phyloP scores from a whole-genome alignment of 1,140 invertebrate genomes.

The Pseudomyrmex gracilis region DNA sequence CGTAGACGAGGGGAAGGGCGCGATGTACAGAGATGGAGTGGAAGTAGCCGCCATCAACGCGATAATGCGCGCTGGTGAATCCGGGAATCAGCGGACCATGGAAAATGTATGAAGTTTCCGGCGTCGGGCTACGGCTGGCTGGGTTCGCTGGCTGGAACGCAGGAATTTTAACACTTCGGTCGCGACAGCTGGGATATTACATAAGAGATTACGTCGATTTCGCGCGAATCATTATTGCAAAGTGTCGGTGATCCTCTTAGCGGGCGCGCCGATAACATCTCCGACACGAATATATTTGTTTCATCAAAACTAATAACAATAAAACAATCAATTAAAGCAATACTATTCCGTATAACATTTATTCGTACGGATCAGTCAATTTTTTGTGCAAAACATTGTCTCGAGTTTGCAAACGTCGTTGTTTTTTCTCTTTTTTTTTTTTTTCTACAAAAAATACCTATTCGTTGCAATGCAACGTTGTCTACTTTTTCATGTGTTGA shows the following conservation, averaged over 20 bases:
- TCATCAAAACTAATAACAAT: not conserved
- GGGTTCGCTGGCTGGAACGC: conserved; percentile 55
- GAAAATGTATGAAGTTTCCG: conserved; percentile 82
- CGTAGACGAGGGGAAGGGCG: not conserved
- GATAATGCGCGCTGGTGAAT: conserved; percentile 75
- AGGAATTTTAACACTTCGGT: conserved; percentile 72
- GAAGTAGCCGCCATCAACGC: conserved; percentile 77
- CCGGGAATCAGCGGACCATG: conserved; percentile 77
- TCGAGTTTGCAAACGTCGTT: not conserved
- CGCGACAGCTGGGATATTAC: conserved; percentile 69
- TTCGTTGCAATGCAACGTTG: conserved; percentile 38
- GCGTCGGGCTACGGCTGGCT: conserved; percentile 69
- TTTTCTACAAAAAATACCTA: not conserved
- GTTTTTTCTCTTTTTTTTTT: too few relatives aligned
- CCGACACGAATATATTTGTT: conserved; percentile 39
- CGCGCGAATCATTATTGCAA: conserved; percentile 58
- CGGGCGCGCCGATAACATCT: not conserved
- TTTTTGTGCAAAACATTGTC: conserved; percentile 9
- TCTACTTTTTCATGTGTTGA: conserved; percentile 69
- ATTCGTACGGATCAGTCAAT: not conserved
- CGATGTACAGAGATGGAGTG: conserved; percentile 72
- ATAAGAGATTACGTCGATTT: conserved; percentile 70
- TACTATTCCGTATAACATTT: not conserved
- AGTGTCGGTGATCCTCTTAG: conserved; percentile 57
- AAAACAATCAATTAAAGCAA: not conserved